Base-by-base conservation (phyloP, 2,797 vertebrate genomes). In the Hipposideros larvatus region DNA sequence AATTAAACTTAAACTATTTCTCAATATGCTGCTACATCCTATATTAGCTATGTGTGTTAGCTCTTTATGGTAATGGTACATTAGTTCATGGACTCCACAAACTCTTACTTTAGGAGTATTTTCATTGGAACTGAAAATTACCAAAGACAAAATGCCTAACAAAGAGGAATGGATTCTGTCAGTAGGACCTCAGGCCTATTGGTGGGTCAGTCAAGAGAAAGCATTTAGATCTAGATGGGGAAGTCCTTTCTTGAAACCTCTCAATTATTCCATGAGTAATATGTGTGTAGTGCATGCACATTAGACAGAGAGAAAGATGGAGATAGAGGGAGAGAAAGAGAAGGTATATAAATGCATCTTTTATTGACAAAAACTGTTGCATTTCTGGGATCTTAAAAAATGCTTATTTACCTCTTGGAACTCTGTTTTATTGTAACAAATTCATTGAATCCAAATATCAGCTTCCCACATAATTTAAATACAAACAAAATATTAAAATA, bases 101-200 rank as follows among this genome's bases (percentile, higher is more conserved):
- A 43, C 43, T 83, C 21, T 57, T 61, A 61, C 4, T 34, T 74
- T 43, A 68, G 18, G 59, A 43, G 51, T 82, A 82, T 53, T 91
- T 97, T 91, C 70, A 43, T 96, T 53, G 78, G 53, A 95, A 90
- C 8, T 84, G 87, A 83, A 73, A 95, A 65, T 59, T 80, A 37
- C 37, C 70, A 65, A 75, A 97, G 43, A 63, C 37, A 90, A 87
- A 92, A 93, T 55, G 11, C 11, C 31, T 51, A 68, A n/a, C 9
- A 73, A 91, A n/a, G 48, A 82, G 65, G 51, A 82, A 75, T 68
- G 24, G 43, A 53, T 87, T 83, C n/a, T 82, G 11, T 57, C 59
- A 53, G 26, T 59, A 80, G 66, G 68, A 68, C 21, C 41, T 87
- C 1, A 84, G 53, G 31, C 4, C 28, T 24, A 55, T 16, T 28